Base-by-base conservation (phyloP, 2,888 invertebrate species). In the Trichopoda pennipes region DNA sequence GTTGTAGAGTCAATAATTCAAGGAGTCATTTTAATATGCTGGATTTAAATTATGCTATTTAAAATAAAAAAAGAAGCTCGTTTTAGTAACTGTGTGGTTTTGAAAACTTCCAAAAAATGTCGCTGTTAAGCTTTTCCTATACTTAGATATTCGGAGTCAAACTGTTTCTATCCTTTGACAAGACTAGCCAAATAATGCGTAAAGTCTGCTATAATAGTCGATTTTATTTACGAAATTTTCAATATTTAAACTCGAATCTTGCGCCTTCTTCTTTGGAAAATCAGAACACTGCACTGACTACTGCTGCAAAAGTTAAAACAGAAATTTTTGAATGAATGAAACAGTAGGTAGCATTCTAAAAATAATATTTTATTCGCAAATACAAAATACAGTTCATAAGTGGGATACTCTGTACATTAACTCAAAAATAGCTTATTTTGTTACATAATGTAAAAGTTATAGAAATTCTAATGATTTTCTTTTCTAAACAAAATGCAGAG, bases 11-110 rank as follows among this genome's bases (percentile, higher is more conserved):
- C 21, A 60, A 60, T 56, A 56, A 4, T 56, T 35, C 19, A 42
- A n/a, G 14, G 2, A 2, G 8, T 61, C 1, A 38, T 10, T 19
- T 32, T 8, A 49, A 28, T 12, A 28, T 17, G 1, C 12, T 28
- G 21, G 2, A 28, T 44, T 28, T 28, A 17, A 49, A 6, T 49
- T 49, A 49, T 64, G 32, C 63, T 9, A n/a, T 47, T 47, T 47
- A 23, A 21, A 14, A 6, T 23, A 44, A 44, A 49, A 64, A 3
- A 14, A 32, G 32, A 64, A 64, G 63, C 49, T 49, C 63, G 49
- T 19, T 49, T 63, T 19, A 61, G 10, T 28, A 3, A 9, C 21
- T 44, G 21, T 8, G 19, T 35, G 38, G 14, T 58, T n/a, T 12
- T 38, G n/a, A 23, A 17, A 23, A 60, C 21, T 44, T 21, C 2